Evolutionary conservation across 2,797 vertebrate genomes (phyloP), one percentile per base, ranked within the genome.

Genomic region (Darevskia mixta): DNA sequence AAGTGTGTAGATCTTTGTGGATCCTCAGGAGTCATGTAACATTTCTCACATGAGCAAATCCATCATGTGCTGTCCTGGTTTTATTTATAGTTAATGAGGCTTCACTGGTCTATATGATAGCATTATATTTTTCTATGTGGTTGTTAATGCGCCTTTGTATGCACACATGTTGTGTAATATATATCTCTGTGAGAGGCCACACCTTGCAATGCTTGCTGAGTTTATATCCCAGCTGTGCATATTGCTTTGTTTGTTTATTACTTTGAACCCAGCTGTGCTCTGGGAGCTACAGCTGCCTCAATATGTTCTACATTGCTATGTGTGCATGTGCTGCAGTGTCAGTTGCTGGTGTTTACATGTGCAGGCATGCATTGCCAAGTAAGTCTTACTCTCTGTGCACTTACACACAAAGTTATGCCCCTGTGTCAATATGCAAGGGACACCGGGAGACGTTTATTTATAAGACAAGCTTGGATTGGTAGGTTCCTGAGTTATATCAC

Each of bases 401-500:
- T 8, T 66, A 32, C 32, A 66, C 58, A 66, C 20, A 41, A 17
- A 13, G 71, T 58, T 86, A n/a, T n/a, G 9, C 41, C 67, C 49
- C 86, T 64, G 4, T 43, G 77, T 69, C 55, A 61, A 27, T 71
- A 29, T 80, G 72, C 35, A 72, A 82, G 77, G 9, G 91, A 92
- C 90, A 55, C 71, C 92, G 93, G 90, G 94, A 93, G 1, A 61
- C 82, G 27, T 95, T 95, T 96, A 95, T 96, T 96, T 96, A 95
- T 95, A 95, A 88, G 91, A 83, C 83, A 72, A 72, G 89, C 86
- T 11, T 88, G 88, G 91, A 95, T 94, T 94, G 94, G 94, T 94
- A 92, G 71, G 92, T 92, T 95, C 90, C 92, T 90, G 89, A 94
- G 91, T 95, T 95, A 94, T 95, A 94, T 94, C 95, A 95, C 93